Evolutionary conservation across 2,888 invertebrate species (phyloP).

Genomic region (Ormyrus rosae): DNA sequence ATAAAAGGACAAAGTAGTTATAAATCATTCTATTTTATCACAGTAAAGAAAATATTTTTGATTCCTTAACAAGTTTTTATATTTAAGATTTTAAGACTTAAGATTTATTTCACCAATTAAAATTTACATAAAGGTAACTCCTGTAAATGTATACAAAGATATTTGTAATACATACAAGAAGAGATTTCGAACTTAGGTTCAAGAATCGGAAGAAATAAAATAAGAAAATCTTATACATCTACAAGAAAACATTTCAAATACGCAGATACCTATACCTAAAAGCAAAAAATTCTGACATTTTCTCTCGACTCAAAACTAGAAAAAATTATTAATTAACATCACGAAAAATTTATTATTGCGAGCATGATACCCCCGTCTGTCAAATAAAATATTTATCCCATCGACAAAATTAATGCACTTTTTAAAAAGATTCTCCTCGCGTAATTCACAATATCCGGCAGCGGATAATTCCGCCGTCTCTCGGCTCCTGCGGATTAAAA

Average conservation of each 20-base stretch:
- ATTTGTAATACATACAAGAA: neutral
- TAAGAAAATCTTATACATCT: neutral
- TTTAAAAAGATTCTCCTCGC: no score
- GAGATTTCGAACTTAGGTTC: neutral
- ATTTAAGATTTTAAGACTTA: no score
- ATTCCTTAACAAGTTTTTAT: neutral
- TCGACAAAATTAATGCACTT: no score
- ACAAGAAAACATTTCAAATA: neutral
- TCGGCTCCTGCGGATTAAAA: no score
- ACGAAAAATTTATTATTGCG: no score
- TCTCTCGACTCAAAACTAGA: no score
- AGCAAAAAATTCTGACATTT: neutral
- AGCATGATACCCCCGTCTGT: no score
- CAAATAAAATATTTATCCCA: no score
- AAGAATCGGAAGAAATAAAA: neutral
- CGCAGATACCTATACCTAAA: neutral
- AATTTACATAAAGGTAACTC: neutral
- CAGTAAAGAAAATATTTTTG: neutral
- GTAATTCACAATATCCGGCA: no score
- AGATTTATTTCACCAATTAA: neutral
- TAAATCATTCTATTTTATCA: neutral
- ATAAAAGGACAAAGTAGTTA: neutral
- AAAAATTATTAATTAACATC: no score
- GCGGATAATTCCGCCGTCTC: no score
- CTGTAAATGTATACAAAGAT: no score